These are phyloP conservation scores for Dryadula phaetusa DNA, from an alignment of 2,888 invertebrate species.

Conservation along the genomic window DNA sequence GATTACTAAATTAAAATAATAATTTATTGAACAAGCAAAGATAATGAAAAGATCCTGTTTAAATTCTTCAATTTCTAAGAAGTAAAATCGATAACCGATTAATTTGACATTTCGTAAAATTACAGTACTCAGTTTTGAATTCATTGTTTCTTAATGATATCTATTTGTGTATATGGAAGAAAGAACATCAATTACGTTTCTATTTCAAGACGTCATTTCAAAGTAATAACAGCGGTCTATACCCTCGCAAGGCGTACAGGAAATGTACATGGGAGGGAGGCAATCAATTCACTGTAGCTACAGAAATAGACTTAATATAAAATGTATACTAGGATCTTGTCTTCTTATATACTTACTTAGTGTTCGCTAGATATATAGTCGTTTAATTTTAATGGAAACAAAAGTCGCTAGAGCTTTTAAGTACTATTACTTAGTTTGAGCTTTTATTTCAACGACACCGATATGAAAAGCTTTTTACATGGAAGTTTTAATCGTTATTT, in stretches of 20 bases:
- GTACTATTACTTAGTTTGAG: not conserved
- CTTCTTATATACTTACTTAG: not conserved
- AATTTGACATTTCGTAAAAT: not conserved
- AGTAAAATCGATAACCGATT: too few species aligned
- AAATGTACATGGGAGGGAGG: slow-evolving; percentile 7
- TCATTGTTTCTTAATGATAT: not conserved
- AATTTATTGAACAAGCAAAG: not conserved
- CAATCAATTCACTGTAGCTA: slow-evolving; percentile 13
- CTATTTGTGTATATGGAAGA: not conserved
- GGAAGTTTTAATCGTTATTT: not conserved
- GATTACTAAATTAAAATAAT: slow-evolving; percentile 6
- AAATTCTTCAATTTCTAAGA: too few species aligned
- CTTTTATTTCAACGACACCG: not conserved
- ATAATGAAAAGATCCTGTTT: too few species aligned
- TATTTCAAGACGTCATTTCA: slow-evolving; percentile 51
- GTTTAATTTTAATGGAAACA: not conserved
- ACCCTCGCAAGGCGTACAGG: slow-evolving; percentile 5
- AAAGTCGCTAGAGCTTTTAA: not conserved
- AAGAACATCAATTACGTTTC: slow-evolving; percentile 20
- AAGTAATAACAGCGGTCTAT: slow-evolving; percentile 42
- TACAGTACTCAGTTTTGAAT: not conserved
- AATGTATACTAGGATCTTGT: not conserved
- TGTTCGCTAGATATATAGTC: not conserved
- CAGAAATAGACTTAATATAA: slow-evolving; percentile 16
- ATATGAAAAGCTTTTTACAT: not conserved